phyloP scores from a whole-genome alignment of 2,113 vertebrate species.

The Aythya baeri region DNA sequence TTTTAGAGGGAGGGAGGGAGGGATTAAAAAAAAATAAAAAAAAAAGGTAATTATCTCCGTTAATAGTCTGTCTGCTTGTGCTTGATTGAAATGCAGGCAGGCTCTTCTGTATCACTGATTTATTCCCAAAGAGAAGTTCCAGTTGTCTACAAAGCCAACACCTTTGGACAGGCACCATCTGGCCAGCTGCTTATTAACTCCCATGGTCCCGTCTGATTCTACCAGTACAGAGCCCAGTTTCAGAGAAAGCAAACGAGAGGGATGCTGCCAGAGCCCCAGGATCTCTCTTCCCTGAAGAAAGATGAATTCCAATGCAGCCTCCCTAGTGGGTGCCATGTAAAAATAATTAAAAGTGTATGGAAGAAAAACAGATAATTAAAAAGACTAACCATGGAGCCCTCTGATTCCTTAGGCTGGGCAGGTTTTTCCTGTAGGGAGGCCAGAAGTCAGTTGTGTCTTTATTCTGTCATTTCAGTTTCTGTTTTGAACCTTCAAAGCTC shows the following conservation, averaged over 20 bases:
- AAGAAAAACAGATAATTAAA: conserved; percentile 46
- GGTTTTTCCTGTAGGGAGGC: not conserved
- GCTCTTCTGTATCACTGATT: conserved; percentile 43
- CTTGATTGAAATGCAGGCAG: conserved; percentile 72
- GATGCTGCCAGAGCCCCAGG: not conserved
- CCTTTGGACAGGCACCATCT: conserved; percentile 78
- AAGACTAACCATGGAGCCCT: not conserved
- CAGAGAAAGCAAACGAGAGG: not conserved
- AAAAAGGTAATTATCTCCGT: conserved; percentile 34
- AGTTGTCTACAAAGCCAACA: conserved; percentile 72
- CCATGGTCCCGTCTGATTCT: not conserved
- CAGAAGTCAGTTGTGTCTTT: conserved; percentile 1
- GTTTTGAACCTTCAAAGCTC: not conserved
- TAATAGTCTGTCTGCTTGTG: conserved; percentile 47
- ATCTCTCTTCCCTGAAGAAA: conserved; percentile 33
- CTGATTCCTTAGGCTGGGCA: not conserved
- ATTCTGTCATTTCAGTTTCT: not conserved
- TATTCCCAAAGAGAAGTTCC: conserved; percentile 72
- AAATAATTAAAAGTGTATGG: conserved; percentile 39
- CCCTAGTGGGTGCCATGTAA: not conserved
- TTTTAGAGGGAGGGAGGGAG: not conserved
- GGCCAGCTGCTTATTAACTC: conserved; percentile 69
- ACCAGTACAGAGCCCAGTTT: not conserved
- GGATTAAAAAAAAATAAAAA: not conserved
- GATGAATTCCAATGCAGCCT: not conserved